These are phyloP conservation scores for Orthonyx spaldingii DNA, from an alignment of 2,113 vertebrate species.

Conservation along the genomic window DNA sequence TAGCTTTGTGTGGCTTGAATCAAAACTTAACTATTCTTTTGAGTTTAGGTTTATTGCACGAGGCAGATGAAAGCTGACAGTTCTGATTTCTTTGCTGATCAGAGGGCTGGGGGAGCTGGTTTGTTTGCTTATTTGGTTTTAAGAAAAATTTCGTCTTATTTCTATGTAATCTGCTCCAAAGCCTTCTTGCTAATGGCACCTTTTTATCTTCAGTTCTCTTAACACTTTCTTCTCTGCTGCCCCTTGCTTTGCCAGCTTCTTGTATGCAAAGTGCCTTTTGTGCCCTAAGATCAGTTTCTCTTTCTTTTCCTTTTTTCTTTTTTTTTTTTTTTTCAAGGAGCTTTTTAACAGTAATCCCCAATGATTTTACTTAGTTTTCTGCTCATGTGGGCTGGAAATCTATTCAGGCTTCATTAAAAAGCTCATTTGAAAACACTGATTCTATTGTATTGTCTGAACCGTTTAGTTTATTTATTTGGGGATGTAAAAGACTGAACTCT, in stretches of 20 bases:
- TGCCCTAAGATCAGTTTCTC: neutral
- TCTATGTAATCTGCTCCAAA: neutral
- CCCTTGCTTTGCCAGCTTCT: neutral
- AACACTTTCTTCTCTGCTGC: neutral
- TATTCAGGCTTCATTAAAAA: neutral
- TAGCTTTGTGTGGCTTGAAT: constrained; percentile 16
- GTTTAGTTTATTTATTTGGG: neutral
- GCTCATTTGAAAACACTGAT: neutral
- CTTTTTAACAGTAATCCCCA: neutral
- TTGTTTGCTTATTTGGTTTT: constrained; percentile 14
- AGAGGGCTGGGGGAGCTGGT: neutral
- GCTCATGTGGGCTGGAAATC: neutral
- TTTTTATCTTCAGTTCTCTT: neutral
- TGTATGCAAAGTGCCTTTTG: neutral
- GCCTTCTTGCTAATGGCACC: neutral
- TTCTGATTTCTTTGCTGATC: constrained; percentile 44
- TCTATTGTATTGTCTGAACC: neutral
- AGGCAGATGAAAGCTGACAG: neutral
- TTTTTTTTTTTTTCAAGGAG: too few species aligned
- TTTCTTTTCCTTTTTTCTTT: neutral
- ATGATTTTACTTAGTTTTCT: constrained; percentile 11
- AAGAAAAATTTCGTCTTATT: neutral
- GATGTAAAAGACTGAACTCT: neutral
- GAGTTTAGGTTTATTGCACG: neutral
- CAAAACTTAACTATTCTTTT: neutral